These are phyloP conservation scores for Delphinapterus leucas DNA, from an alignment of 2,113 vertebrate species.

Conservation along the genomic window DNA sequence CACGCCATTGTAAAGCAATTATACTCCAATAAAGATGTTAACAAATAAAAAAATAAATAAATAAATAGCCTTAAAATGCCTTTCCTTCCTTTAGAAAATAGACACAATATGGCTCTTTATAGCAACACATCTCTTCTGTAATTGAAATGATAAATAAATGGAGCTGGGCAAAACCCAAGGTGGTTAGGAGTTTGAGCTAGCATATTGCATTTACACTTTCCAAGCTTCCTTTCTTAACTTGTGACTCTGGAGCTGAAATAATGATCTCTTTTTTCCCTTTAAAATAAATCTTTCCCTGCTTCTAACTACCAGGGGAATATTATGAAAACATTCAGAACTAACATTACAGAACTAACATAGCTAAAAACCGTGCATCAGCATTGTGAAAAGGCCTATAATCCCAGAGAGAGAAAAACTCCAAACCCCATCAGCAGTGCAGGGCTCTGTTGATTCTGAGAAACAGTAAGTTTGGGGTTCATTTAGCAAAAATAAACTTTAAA, in stretches of 20 bases:
- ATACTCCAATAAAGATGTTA: too few relatives aligned
- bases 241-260: constrained; percentile 74
- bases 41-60: too few relatives aligned
- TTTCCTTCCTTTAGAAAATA: constrained; percentile 55
- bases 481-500: constrained; percentile 60
- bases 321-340: constrained; percentile 76
- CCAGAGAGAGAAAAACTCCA: constrained; percentile 61
- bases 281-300: constrained; percentile 74
- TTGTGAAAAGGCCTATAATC: constrained; percentile 59
- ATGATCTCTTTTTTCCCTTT: constrained; percentile 69
- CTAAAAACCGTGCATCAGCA: constrained; percentile 70
- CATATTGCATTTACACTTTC: constrained; percentile 54
- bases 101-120: neutral
- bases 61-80: constrained; percentile 37
- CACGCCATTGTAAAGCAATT: too few relatives aligned
- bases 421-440: constrained; percentile 38
- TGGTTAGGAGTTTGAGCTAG: constrained; percentile 51
- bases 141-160: constrained; percentile 70
- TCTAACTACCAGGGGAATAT: constrained; percentile 72
- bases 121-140: constrained; percentile 30
- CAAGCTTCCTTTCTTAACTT: constrained; percentile 68
- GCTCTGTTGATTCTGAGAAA: constrained; percentile 60
- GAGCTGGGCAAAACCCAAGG: constrained; percentile 39
- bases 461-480: constrained; percentile 50
- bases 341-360: constrained; percentile 71